Base-by-base conservation (phyloP, 2,888 invertebrate genomes). In the Crossocerus cetratus region DNA sequence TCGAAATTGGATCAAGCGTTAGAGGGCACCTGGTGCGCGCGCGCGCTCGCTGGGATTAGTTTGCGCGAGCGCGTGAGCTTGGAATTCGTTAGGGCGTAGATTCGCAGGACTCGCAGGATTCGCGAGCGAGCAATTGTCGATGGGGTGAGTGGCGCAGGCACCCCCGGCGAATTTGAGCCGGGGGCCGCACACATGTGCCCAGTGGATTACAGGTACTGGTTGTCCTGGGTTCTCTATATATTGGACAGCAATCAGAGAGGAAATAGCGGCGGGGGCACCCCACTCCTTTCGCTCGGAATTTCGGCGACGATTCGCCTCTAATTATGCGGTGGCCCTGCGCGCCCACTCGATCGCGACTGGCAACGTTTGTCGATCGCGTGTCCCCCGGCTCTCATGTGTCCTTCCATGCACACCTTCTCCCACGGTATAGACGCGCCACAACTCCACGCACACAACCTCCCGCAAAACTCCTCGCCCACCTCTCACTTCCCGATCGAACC, bases 241-340 rank as follows among this genome's bases (percentile, higher is more conserved):
- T 77, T 72, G 69, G 74, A 60, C 74, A 72, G 71, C 76, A 75
- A 79, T 82, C 82, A 70, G 74, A 72, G 66, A 74, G 71, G 80
- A 77, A 79, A 82, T 75, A 79, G 68, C 66, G 70, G 20, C 69
- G 63, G 49, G 63, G 67, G 66, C 73, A 32, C 32, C 69, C 62
- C 69, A 49, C 61, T 66, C 69, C 44, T 66, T 76, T 54, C 57
- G 21, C 23, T n/a, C 59, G 43, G 70, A 77, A 79, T 77, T 81
- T 82, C 72, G 60, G 77, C 42, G 58, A 63, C 76, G 68, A 72
- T 76, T 79, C 79, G 64, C 69, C 76, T 64, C 68, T 72, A 76
- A 80, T 79, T 80, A 79, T 76, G 68, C 74, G 64, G 60, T 69
- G 49, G 61, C 58, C 69, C 49, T 54, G 73, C 63, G 49, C 56